These are phyloP conservation scores for Procavia capensis DNA, from an alignment of 2,113 vertebrate species.

Conservation along the genomic window DNA sequence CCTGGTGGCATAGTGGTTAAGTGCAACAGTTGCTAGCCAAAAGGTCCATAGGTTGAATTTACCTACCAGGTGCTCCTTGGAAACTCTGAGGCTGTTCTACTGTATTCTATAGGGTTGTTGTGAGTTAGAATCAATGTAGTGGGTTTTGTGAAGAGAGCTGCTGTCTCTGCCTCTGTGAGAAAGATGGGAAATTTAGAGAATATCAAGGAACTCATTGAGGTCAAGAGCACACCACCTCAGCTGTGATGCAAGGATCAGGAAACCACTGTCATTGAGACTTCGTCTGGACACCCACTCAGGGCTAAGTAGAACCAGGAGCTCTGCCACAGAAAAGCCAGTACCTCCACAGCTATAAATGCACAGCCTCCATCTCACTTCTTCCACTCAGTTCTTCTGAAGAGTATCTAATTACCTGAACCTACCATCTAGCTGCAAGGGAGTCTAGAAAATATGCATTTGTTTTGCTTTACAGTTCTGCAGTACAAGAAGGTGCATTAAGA, in stretches of 20 bases:
- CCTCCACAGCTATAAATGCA: neutral
- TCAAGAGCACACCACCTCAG: neutral
- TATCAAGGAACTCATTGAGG: neutral
- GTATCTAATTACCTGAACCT: neutral
- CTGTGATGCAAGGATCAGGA: neutral
- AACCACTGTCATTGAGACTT: neutral
- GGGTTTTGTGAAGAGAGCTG: too few relatives aligned
- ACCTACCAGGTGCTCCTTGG: too few relatives aligned
- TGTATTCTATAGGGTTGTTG: too few relatives aligned
- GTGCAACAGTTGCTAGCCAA: too few relatives aligned
- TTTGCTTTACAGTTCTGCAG: neutral
- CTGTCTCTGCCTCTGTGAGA: neutral
- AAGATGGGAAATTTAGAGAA: neutral
- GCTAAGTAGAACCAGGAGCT: neutral
- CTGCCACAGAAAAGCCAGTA: neutral
- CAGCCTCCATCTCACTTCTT: neutral
- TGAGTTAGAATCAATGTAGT: too few relatives aligned
- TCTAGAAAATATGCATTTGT: neutral
- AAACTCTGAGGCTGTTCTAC: too few relatives aligned
- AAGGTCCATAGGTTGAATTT: too few relatives aligned
- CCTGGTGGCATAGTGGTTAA: too few relatives aligned
- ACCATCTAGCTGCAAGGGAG: neutral
- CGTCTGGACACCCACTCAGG: neutral
- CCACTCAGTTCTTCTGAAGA: neutral
- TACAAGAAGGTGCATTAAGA: neutral